Evolutionary conservation across 2,797 vertebrate genomes (phyloP), one percentile per base, ranked within the genome.

Genomic region (Phoxinus dragarum): DNA sequence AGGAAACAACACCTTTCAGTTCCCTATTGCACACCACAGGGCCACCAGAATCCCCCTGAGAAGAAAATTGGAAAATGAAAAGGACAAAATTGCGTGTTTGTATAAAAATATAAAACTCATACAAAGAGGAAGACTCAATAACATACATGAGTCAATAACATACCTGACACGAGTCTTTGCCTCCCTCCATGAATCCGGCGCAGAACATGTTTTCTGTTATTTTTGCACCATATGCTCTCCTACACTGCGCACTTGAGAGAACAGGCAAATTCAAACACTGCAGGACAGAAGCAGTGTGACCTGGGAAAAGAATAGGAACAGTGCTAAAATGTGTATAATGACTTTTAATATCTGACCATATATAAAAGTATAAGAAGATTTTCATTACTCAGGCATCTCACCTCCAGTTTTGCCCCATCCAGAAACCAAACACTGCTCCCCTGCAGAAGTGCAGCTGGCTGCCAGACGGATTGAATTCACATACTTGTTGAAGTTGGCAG

Each of bases 1-100:
- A 96, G 82, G 96, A 97, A 81, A 97, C 94, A 0, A 97, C 42
- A 31, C 95, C 95, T 88, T 96, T 96, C 68, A 97, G 95, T 85
- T 92, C 0, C 31, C 93, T 88, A 0, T 92, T 91, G 77, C 96
- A 97, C 36, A 94, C 94, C 14, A 96, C 91, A 0, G 96, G 96
- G 8, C 96, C 96, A 71, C 96, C 96, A 54, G 96, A 96, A 93
- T 96, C 96, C 86, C 93, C 94, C 96, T 96, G 90, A 36, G 52
- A 84, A 78, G 42, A 38, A 66, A 44, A n/a, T 31, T 19, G 23
- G 36, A 19, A 54, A 69, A 69, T 52, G 5, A 9, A 64, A 42
- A 73, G 40, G 12, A 52, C 2, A 52, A 6, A 36, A 31, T 16
- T 2, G 23, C 6, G 16, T 44, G n/a, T 66, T 47, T 42, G 36